phyloP scores from a whole-genome alignment of 2,113 vertebrate genomes.

The Atherinomorus stipes region DNA sequence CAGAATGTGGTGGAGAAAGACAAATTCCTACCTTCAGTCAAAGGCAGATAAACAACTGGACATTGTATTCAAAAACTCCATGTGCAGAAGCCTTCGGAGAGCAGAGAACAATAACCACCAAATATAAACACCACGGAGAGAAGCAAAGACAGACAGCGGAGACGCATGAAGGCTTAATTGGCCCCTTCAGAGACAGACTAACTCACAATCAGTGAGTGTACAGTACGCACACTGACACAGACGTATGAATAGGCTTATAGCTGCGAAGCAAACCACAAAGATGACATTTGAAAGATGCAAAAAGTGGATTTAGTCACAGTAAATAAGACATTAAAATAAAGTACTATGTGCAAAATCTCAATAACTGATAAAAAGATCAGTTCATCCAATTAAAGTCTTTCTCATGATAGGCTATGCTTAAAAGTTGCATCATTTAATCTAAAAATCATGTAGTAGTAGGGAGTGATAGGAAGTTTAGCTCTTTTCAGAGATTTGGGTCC shows the following conservation, averaged over 20 bases:
- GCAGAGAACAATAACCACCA: conserved; percentile 19
- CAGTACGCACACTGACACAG: conserved; percentile 15
- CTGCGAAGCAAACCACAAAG: conserved; percentile 2
- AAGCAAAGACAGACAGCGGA: conserved; percentile 35
- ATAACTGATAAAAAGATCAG: background rate
- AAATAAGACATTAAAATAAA: background rate
- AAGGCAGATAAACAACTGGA: conserved; percentile 55
- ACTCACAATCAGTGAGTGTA: conserved; percentile 16
- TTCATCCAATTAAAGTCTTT: background rate
- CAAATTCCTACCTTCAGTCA: conserved; percentile 45
- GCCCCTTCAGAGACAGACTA: conserved; percentile 36
- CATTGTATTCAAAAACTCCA: conserved; percentile 19
- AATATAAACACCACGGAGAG: conserved; percentile 31
- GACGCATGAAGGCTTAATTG: conserved; percentile 62
- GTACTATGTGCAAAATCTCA: background rate
- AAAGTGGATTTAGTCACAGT: background rate
- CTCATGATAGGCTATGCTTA: background rate
- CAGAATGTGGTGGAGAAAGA: conserved; percentile 31
- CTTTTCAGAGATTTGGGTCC: too few species aligned
- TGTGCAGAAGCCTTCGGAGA: conserved; percentile 15
- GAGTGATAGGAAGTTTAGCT: too few species aligned
- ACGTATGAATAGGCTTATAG: background rate
- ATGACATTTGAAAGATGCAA: conserved; percentile 1
- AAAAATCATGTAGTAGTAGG: background rate
- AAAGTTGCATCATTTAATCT: background rate